phyloP scores from a whole-genome alignment of 2,888 invertebrate species.

The Drosophila greeni region DNA sequence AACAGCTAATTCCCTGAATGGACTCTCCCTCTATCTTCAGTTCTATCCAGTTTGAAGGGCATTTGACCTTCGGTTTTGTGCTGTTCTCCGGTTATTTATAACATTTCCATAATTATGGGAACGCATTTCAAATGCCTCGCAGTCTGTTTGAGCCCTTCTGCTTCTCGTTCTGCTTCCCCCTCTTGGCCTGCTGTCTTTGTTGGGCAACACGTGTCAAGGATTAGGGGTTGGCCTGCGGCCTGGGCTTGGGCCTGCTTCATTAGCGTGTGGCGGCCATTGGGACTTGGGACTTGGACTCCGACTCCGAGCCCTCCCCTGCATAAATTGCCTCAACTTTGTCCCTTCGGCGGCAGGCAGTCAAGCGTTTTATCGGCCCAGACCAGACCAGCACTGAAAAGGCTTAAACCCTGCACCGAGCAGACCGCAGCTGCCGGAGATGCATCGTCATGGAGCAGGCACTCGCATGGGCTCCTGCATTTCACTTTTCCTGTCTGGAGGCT shows the following conservation, averaged over 20 bases:
- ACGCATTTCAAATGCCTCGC: conserved; percentile 45
- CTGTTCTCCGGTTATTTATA: conserved; percentile 14
- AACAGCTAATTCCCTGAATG: not conserved
- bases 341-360: conserved; percentile 41
- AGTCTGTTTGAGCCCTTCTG: conserved; percentile 36
- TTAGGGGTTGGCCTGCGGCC: conserved; percentile 47
- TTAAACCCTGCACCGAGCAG: conserved; percentile 34
- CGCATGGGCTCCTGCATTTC: not conserved
- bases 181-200: conserved; percentile 16
- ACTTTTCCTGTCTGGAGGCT: conserved; percentile 17
- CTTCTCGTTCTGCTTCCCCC: not conserved
- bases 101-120: conserved; percentile 53
- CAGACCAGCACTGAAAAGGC: conserved; percentile 48
- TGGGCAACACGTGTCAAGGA: conserved; percentile 56
- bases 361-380: conserved; percentile 49
- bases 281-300: conserved; percentile 10
- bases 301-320: conserved; percentile 1
- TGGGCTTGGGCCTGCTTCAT: conserved; percentile 29
- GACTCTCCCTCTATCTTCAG: not conserved
- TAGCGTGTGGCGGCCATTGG: conserved; percentile 39
- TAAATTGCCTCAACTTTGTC: conserved; percentile 44
- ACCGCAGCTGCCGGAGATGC: conserved; percentile 35
- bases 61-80: conserved; percentile 8
- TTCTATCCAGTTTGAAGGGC: conserved; percentile 2
- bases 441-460: conserved; percentile 24